Evolutionary conservation across 2,113 vertebrate species (phyloP).

Genomic region (Microcebus griseorufus): DNA sequence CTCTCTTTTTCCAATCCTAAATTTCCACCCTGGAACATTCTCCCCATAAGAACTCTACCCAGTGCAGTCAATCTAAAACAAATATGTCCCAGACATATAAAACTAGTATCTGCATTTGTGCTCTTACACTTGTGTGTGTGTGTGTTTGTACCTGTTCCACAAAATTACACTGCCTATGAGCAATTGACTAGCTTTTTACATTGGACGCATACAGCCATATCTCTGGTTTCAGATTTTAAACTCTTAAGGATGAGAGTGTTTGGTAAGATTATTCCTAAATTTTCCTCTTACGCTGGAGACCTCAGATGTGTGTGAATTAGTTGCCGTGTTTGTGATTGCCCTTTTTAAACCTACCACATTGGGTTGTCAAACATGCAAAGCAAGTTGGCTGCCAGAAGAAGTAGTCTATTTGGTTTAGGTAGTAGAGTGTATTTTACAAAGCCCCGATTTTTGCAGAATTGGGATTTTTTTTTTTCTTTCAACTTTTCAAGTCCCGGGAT

Average conservation of each 20-base stretch:
- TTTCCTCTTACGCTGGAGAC: background rate
- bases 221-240: background rate
- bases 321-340: background rate
- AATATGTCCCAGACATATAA: background rate
- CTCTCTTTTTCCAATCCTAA: constrained; percentile 1
- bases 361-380: background rate
- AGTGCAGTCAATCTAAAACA: background rate
- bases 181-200: background rate
- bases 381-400: background rate
- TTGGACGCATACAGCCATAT: background rate
- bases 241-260: background rate
- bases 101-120: background rate
- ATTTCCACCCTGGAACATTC: background rate
- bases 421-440: background rate
- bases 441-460: constrained; percentile 62
- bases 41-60: background rate
- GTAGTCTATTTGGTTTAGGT: too few relatives aligned
- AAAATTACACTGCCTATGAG: background rate
- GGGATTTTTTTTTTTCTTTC: background rate
- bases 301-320: background rate
- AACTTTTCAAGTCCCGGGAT: background rate
- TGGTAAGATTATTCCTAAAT: background rate
- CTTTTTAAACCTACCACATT: background rate
- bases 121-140: background rate
- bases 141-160: background rate